Percentiles rank a stretch among this genome's conserved stretches.
phyloP scores from a whole-genome alignment of 2,113 vertebrate genomes.

The Etia nguti region DNA sequence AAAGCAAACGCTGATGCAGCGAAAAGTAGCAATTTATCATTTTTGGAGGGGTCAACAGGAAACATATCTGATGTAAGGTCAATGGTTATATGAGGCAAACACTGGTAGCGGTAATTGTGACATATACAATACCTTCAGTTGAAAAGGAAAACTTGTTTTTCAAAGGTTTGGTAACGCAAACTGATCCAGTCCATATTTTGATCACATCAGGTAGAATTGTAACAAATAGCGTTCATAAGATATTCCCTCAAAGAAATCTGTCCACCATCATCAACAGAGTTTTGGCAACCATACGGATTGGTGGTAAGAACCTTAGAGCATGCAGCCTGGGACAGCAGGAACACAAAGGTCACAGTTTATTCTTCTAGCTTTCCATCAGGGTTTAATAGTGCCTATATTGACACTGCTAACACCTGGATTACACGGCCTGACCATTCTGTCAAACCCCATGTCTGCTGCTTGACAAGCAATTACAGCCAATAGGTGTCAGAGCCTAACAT shows the following conservation, averaged over 20 bases:
- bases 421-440: slow-evolving; percentile 22
- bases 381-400: not conserved
- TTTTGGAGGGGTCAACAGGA: not conserved
- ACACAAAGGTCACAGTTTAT: slow-evolving; percentile 13
- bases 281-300: not conserved
- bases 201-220: not conserved
- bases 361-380: not conserved
- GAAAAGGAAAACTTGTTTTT: not conserved
- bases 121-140: not conserved
- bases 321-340: not conserved
- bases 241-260: not conserved
- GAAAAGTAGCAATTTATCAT: not conserved
- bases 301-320: not conserved
- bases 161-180: not conserved
- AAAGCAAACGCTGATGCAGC: not conserved
- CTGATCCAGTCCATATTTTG: not conserved
- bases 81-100: not conserved
- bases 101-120: not conserved
- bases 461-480: slow-evolving; percentile 66
- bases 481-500: slow-evolving; percentile 19
- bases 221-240: not conserved
- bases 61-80: not conserved
- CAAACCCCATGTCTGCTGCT: slow-evolving; percentile 28
- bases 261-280: not conserved
- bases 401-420: slow-evolving; percentile 50